A percentile compares a stretch with the other conserved stretches of the same genome.
These are phyloP conservation scores for Drosophila nigritarsus DNA, from an alignment of 2,888 invertebrate species.

Conservation along the genomic window DNA sequence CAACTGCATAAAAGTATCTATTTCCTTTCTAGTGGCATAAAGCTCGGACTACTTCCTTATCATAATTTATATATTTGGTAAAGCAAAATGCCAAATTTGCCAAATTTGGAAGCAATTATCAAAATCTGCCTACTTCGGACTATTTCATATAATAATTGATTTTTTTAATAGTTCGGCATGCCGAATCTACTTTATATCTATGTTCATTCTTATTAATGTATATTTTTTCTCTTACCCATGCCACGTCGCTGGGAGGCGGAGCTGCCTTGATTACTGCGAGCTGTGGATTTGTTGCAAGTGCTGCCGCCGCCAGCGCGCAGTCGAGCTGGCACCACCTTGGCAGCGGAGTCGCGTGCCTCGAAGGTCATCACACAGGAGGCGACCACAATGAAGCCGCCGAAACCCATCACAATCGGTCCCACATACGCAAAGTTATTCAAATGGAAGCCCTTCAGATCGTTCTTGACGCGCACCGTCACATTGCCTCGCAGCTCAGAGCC, in stretches of 20 bases:
- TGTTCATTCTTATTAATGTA: not conserved
- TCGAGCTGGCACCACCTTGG: constrained; percentile 94
- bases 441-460: constrained; percentile 93
- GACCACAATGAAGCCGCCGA: constrained; percentile 98
- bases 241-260: constrained; percentile 83
- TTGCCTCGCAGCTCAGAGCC: constrained; percentile 92
- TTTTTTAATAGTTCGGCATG: not conserved
- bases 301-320: constrained; percentile 86
- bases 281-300: constrained; percentile 71
- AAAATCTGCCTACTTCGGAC: not conserved
- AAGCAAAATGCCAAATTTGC: no score
- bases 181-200: not conserved
- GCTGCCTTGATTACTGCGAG: constrained; percentile 83
- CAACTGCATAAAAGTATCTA: not conserved
- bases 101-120: not conserved
- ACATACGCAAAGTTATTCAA: constrained; percentile 96
- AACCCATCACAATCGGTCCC: constrained; percentile 99
- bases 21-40: not conserved
- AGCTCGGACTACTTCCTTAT: fast-evolving
- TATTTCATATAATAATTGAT: not conserved
- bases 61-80: no score
- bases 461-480: constrained; percentile 91
- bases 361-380: constrained; percentile 99
- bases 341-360: constrained; percentile 97
- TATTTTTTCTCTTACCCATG: constrained; percentile 72